phyloP scores from a whole-genome alignment of 1,140 invertebrate genomes.

The Diuraphis noxia region DNA sequence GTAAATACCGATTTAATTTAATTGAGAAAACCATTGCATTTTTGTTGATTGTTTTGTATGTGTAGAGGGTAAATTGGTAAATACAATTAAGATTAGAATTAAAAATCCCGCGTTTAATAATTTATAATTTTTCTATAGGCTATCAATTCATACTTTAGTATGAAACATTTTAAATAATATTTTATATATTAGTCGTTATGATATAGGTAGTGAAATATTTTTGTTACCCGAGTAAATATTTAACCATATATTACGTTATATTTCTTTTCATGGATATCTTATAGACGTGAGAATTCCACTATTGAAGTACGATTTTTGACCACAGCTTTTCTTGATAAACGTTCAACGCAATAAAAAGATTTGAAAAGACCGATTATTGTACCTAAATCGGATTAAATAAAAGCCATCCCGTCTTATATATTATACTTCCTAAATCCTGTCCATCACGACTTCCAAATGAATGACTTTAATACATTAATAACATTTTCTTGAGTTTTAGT shows the following conservation, averaged over 20 bases:
- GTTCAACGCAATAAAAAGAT: not conserved
- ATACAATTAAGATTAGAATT: not conserved
- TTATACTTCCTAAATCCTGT: conserved; percentile 12
- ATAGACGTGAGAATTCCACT: conserved; percentile 37
- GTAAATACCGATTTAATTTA: no score
- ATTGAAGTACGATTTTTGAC: conserved; percentile 36
- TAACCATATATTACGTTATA: conserved; percentile 16
- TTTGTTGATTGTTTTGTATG: not conserved
- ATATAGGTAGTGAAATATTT: not conserved
- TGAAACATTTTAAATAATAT: not conserved
- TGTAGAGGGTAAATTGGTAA: not conserved
- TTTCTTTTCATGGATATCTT: conserved; percentile 2
- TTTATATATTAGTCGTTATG: not conserved
- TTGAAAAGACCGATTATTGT: conserved; percentile 37
- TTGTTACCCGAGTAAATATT: not conserved
- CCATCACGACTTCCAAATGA: conserved; percentile 26
- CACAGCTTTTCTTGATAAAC: conserved; percentile 13
- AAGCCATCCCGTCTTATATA: conserved; percentile 29
- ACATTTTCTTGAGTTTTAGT: not conserved
- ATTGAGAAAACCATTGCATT: not conserved
- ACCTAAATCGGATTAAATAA: conserved; percentile 51
- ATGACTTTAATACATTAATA: not conserved
- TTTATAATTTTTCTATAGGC: no score
- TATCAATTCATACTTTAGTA: not conserved
- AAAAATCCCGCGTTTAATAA: not conserved